A percentile compares a stretch with the other conserved stretches of the same genome.
phyloP scores from a whole-genome alignment of 1,140 invertebrate species.

The Caenorhabditis briggsae region DNA sequence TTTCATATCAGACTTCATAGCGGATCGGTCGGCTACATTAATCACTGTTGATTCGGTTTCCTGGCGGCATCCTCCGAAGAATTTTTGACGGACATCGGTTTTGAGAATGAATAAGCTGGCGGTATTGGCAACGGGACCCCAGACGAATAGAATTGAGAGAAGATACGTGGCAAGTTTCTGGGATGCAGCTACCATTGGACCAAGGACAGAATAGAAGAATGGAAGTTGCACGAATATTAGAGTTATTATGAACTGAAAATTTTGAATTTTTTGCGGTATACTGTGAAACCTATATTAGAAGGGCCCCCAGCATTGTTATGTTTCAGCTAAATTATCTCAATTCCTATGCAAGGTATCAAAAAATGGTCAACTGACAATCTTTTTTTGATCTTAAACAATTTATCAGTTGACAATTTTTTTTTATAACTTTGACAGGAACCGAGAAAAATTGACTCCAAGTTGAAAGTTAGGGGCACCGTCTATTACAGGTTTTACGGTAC shows the following conservation, averaged over 20 bases:
- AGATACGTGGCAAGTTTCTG: slow-evolving; percentile 24
- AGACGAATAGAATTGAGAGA: slow-evolving; percentile 5
- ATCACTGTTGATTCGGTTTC: not conserved
- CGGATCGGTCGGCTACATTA: slow-evolving; percentile 1
- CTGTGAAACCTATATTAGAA: too few relatives aligned
- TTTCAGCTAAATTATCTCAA: too few relatives aligned
- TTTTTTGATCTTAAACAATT: too few relatives aligned
- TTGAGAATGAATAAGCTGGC: not conserved
- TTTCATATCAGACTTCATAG: slow-evolving; percentile 11
- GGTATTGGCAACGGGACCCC: slow-evolving; percentile 23
- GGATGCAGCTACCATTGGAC: not conserved
- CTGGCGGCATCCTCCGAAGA: not conserved
- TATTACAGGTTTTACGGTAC: too few relatives aligned
- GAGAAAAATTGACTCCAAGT: too few relatives aligned
- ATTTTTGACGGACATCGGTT: not conserved
- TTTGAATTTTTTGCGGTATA: not conserved
- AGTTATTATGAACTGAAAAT: slow-evolving; percentile 3
- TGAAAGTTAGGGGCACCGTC: too few relatives aligned
- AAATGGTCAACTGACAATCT: too few relatives aligned
- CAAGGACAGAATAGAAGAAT: slow-evolving; percentile 24
- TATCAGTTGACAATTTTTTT: too few relatives aligned
- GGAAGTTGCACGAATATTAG: slow-evolving; percentile 16
- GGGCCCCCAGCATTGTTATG: too few relatives aligned
- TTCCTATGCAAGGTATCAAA: too few relatives aligned
- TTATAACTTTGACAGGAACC: too few relatives aligned